phyloP scores from a whole-genome alignment of 2,797 vertebrate species.

The Fistularia tabacaria region DNA sequence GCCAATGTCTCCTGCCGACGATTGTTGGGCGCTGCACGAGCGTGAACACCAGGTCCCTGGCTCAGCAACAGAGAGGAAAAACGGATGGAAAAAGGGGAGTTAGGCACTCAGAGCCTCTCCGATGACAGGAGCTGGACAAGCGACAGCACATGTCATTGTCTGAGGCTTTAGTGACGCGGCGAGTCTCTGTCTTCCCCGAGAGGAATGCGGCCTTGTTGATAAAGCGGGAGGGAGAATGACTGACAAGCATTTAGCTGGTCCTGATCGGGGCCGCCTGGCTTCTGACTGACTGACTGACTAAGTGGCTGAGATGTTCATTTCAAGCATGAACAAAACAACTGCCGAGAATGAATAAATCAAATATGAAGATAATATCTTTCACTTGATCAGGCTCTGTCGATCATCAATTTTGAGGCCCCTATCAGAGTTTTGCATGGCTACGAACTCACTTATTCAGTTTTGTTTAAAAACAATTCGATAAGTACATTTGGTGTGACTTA shows the following conservation, averaged over 20 bases:
- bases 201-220: conserved; percentile 66
- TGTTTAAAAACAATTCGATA: too few species aligned
- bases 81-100: conserved; percentile 54
- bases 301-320: too few species aligned
- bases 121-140: conserved; percentile 37
- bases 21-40: conserved; percentile 17
- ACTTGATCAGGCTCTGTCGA: too few species aligned
- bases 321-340: too few species aligned
- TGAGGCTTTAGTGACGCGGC: conserved; percentile 21
- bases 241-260: conserved; percentile 20
- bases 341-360: too few species aligned
- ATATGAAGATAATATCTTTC: too few species aligned
- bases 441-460: too few species aligned
- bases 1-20: conserved; percentile 48
- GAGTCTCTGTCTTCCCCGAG: conserved; percentile 34
- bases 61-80: conserved; percentile 38
- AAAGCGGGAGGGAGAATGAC: conserved; percentile 31
- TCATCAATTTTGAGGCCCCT: too few species aligned
- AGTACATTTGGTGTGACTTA: too few species aligned
- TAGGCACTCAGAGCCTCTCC: conserved; percentile 41
- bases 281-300: too few species aligned
- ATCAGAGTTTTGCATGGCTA: too few species aligned
- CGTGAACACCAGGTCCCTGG: conserved; percentile 21
- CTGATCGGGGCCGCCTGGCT: not conserved
- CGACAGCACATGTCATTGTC: conserved; percentile 32